A percentile compares a stretch with the other conserved stretches of the same genome.
Conservation (phyloP, 2,797 vertebrate genomes). For the Pseudopleuronectes americanus region DNA sequence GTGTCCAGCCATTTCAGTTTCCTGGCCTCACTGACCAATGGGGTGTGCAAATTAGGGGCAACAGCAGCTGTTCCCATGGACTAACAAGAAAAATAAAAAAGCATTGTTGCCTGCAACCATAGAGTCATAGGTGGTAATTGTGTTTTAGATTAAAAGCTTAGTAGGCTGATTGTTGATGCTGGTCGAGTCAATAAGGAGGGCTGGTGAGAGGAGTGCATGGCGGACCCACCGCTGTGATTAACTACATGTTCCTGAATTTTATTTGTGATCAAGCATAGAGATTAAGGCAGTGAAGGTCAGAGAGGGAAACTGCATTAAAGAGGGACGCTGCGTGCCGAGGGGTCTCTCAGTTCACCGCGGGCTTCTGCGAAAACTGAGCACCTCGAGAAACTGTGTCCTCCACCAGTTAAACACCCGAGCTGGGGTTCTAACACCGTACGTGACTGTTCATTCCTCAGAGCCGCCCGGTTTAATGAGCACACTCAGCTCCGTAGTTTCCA, state of each 20-base stretch:
- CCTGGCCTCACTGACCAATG: conserved; percentile 38
- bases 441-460: conserved; percentile 3
- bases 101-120: conserved; percentile 56
- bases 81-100: conserved; percentile 37
- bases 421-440: conserved; percentile 2
- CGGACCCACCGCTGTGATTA: conserved; percentile 51
- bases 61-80: conserved; percentile 11
- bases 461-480: not conserved
- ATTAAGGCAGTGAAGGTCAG: conserved; percentile 55
- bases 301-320: conserved; percentile 38
- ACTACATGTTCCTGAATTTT: conserved; percentile 65
- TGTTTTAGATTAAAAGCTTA: conserved; percentile 76
- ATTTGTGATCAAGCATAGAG: conserved; percentile 64
- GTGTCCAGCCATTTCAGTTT: conserved; percentile 25
- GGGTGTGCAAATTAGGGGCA: conserved; percentile 47
- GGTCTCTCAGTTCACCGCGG: conserved; percentile 22
- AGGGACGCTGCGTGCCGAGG: conserved; percentile 19
- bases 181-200: conserved; percentile 57
- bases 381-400: not conserved
- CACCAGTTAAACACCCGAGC: not conserved
- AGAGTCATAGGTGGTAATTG: conserved; percentile 72
- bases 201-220: conserved; percentile 34
- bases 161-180: conserved; percentile 53
- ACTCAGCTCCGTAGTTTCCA: conserved; percentile 14
- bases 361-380: conserved; percentile 24